Base-by-base conservation (phyloP, 2,888 invertebrate genomes). In the Cinara cedri region DNA sequence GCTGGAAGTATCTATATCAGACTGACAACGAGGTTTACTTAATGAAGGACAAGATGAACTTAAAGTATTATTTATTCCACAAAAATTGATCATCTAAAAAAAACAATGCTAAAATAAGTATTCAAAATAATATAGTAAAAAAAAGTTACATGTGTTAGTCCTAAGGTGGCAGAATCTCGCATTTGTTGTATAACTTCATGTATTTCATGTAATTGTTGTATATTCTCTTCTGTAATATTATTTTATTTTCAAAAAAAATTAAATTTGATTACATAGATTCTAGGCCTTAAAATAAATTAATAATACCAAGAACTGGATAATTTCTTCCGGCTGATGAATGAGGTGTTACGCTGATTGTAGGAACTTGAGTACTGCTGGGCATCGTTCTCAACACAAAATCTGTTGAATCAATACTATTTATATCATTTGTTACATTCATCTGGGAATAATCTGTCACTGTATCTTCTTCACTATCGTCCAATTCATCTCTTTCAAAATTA, bases 321-420 rank as follows among this genome's bases (percentile, higher is more conserved):
- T 90, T 90, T 83, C 90, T 91, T 82, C 89, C 90, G 82, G 93
- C 93, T 14, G 94, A 94, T 83, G 94, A 94, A 86, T 94, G 94
- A 19, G 94, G 94, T 81, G 94, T 94, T 82, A 95, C 94, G 87
- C 93, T 94, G 85, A 95, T 94, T 81, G 91, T 94, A 82, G 94
- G 94, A 85, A 93, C 92, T 85, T 91, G 86, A 78, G 85, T 83
- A 86, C 84, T 82, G 65, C 75, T 70, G 24, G 80, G 54, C 84
- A 72, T 71, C 19, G 72, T 81, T 81, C 76, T 78, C 4, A 57
- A 70, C 42, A 78, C 57, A 70, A 70, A 78, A 62, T 78, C 78
- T 62, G 78, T 57, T 60, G 78, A 68, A 70, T 78, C 78, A 51
- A 70, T 62, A 62, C 42, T 60, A 83, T 83, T 84, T 84, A 83